Conservation (phyloP, 2,888 invertebrate genomes). For the Orthosia gracilis region DNA sequence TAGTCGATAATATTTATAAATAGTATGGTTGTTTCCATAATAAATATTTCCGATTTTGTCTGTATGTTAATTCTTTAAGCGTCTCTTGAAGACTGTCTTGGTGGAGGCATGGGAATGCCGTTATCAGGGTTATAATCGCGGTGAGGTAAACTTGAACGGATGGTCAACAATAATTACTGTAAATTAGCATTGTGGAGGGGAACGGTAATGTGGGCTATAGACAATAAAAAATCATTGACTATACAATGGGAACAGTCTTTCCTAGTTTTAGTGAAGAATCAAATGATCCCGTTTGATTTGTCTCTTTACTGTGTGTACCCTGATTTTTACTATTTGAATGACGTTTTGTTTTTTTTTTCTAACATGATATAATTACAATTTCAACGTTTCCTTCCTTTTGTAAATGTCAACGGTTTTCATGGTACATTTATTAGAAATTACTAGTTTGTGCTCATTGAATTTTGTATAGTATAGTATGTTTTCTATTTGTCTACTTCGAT, state of each 20-base stretch:
- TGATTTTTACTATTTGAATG: background rate
- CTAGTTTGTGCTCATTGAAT: too few species aligned
- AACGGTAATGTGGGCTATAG: conserved; percentile 42
- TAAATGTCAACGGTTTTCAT: background rate
- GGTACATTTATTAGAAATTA: too few species aligned
- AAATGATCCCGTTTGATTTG: background rate
- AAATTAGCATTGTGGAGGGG: conserved; percentile 49
- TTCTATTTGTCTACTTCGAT: too few species aligned
- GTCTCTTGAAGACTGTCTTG: conserved; percentile 61
- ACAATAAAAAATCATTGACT: conserved; percentile 44
- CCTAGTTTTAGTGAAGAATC: conserved; percentile 9
- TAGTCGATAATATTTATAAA: conserved; percentile 67
- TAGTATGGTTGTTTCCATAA: conserved; percentile 60
- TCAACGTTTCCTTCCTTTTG: background rate
- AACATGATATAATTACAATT: background rate
- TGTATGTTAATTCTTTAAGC: conserved; percentile 60
- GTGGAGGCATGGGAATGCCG: conserved; percentile 65
- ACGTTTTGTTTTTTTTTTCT: background rate
- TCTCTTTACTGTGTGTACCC: background rate
- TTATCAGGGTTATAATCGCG: conserved; percentile 66
- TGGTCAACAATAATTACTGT: conserved; percentile 55
- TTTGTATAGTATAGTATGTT: too few species aligned
- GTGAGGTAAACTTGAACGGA: conserved; percentile 52
- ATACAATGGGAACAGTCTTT: conserved; percentile 27
- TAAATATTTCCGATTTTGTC: conserved; percentile 68